These are phyloP conservation scores for Psittacara wagleri DNA, from an alignment of 2,113 vertebrate genomes.

Conservation along the genomic window DNA sequence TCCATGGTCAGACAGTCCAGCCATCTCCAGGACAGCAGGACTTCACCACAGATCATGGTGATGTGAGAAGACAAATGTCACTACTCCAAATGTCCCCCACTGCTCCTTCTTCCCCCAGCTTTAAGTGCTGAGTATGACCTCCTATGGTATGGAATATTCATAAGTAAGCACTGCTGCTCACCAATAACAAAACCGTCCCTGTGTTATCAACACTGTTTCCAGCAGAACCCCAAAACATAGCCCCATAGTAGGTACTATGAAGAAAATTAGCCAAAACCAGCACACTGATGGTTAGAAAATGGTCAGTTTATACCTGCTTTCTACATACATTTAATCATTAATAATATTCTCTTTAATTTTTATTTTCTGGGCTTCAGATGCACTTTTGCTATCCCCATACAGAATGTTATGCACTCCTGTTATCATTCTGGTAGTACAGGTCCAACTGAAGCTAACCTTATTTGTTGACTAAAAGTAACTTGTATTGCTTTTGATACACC, in stretches of 20 bases:
- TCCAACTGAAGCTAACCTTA: neutral
- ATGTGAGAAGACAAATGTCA: neutral
- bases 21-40: neutral
- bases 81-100: neutral
- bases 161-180: neutral
- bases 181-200: neutral
- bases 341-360: neutral
- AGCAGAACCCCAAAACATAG: neutral
- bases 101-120: neutral
- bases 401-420: neutral
- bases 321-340: neutral
- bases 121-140: neutral
- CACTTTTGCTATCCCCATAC: neutral
- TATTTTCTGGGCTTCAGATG: neutral
- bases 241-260: neutral
- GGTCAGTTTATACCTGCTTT: neutral
- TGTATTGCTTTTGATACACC: neutral
- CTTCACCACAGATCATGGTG: neutral
- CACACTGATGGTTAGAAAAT: neutral
- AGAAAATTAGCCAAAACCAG: neutral
- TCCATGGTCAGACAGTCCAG: neutral
- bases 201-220: neutral
- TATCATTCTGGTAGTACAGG: neutral
- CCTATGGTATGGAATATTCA: neutral
- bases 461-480: neutral